Percentiles rank a stretch among this genome's conserved stretches.
Evolutionary conservation across 2,888 invertebrate species (phyloP).

Genomic region (Kryphioiulus occultus): DNA sequence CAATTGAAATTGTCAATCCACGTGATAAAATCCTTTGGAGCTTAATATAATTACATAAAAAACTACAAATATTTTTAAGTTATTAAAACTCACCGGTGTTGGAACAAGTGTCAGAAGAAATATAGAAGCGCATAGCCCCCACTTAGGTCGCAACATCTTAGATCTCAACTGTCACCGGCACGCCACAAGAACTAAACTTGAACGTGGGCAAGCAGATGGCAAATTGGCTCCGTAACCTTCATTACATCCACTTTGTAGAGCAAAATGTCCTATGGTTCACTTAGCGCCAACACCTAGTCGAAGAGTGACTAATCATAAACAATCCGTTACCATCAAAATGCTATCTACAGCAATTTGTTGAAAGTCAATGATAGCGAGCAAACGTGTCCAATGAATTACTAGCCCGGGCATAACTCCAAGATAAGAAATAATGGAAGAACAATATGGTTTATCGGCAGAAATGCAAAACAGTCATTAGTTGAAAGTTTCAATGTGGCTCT

Average conservation of each 20-base stretch:
- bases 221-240: neutral
- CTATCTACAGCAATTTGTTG: conserved; percentile 17
- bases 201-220: neutral
- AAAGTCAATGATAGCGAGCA: neutral
- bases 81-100: neutral
- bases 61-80: neutral
- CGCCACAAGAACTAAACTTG: neutral
- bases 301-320: neutral
- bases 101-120: neutral
- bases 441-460: neutral
- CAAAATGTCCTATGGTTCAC: neutral
- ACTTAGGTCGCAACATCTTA: neutral
- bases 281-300: neutral
- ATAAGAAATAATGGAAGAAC: neutral
- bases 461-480: neutral
- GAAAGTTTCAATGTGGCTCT: neutral
- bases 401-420: neutral
- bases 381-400: neutral
- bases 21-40: neutral
- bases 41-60: neutral
- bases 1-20: neutral
- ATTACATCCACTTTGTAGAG: conserved; percentile 10
- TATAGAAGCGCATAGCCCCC: neutral
- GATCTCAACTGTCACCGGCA: neutral
- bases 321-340: neutral